Evolutionary conservation across 1,140 invertebrate genomes (phyloP), one percentile per base, ranked within the genome.

Genomic region (Spodoptera frugiperda): DNA sequence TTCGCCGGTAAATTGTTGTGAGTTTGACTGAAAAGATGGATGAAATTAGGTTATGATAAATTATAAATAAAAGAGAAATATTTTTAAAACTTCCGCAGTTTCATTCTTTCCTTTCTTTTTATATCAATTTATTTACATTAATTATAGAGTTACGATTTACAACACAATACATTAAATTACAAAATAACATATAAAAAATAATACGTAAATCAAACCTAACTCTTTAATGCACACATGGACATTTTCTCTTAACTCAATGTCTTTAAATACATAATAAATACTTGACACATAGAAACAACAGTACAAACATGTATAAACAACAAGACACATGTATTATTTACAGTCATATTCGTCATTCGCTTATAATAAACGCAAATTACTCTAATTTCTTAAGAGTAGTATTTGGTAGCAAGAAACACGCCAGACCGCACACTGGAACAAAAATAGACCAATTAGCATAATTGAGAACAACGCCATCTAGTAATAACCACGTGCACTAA

Each of bases 21-120:
- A 82, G 84, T 87, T 81, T 84, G 86, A 86, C 82, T 83, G 87
- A 87, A 44, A 30, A 53, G 86, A 85, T 83, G 88, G 78, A 91
- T 89, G 91, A 90, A 84, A 89, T 91, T 91, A 91, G 87, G 82
- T 75, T 89, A 91, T 79, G 82, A 90, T 91, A 89, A 90, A 90
- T 90, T 91, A 92, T 92, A 84, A 92, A 92, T 92, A 92, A 92
- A 92, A 91, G 87, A 91, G 88, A 87, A 80, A 91, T 92, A 93
- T 93, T 93, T 93, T 93, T 93, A 92, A 85, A 85, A 82, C 76
- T 71, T 68, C 21, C 54, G 81, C 76, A 67, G 73, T 87, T 91
- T 93, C 87, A 81, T 84, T 91, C 12, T 21, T 9, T 70, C 9
- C 4, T 70, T 39, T 14, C n/a, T 57, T 4, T 17, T 61, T 49